A percentile compares a stretch with the other conserved stretches of the same genome.
Evolutionary conservation across 2,797 vertebrate species (phyloP).

Genomic region (Muscicapa striata): DNA sequence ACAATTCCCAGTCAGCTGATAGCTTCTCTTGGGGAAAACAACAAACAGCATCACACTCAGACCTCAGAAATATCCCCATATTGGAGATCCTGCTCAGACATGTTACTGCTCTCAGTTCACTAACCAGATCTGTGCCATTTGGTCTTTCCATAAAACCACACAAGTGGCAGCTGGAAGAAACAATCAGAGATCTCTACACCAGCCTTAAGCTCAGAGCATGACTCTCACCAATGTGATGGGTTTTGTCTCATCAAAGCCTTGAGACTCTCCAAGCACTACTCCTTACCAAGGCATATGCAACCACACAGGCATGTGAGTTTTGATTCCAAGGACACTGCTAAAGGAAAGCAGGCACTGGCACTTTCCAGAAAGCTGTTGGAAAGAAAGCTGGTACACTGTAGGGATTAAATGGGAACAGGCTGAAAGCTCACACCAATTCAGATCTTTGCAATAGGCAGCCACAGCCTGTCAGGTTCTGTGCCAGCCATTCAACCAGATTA

Average conservation of each 20-base stretch:
- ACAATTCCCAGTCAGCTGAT: neutral
- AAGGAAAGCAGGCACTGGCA: neutral
- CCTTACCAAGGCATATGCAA: neutral
- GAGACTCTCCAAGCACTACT: neutral
- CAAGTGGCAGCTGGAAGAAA: neutral
- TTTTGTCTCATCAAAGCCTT: neutral
- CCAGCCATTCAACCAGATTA: slow-evolving; percentile 25
- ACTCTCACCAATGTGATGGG: neutral
- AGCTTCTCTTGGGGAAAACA: neutral
- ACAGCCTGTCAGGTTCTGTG: neutral
- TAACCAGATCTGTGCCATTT: neutral
- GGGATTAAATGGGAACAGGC: neutral
- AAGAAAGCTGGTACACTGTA: neutral
- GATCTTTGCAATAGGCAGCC: neutral
- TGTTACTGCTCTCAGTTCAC: neutral
- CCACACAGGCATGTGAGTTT: neutral
- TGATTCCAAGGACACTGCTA: neutral
- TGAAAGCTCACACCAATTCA: neutral
- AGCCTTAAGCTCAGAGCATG: neutral
- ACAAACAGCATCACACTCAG: neutral
- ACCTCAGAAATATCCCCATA: neutral
- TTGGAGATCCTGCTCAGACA: neutral
- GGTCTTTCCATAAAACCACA: neutral
- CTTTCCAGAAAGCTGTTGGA: neutral
- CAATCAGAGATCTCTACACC: neutral